Base-by-base conservation (phyloP, 2,888 invertebrate species). In the Anthophora plumipes region DNA sequence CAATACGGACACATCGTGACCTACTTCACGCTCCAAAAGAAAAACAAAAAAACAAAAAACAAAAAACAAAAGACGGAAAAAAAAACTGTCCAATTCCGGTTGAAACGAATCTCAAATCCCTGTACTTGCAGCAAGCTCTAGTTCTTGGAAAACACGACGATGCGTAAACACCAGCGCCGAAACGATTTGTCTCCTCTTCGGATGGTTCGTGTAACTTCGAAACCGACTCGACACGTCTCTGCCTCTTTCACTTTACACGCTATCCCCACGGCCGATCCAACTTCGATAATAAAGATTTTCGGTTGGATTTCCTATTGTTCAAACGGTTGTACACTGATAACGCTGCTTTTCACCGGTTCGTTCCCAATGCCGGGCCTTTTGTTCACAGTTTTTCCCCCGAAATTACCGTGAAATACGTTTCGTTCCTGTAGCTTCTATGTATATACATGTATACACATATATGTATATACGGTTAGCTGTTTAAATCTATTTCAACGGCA, bases 381-480 rank as follows among this genome's bases (percentile, higher is more conserved):
- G 72, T 79, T 79, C 78, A 14, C 78, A 64, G 64, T 70, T 79
- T 59, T 70, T 71, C 37, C 64, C 70, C 59, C 55, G 52, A 78
- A 82, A 84, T 84, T 77, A 75, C 72, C 70, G 78, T 79, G 76
- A 85, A 85, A 85, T 80, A 82, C 78, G 78, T 72, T 85, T 73
- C 78, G 31, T 52, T 52, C 57, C 57, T 73, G 69, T 25, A 46
- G 60, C 43, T 52, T 50, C 64, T 63, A 31, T 4, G 2, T n/a
- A n/a, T n/a, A n/a, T n/a, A n/a, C n/a, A n/a, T n/a, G n/a, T n/a
- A n/a, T n/a, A n/a, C n/a, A n/a, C n/a, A n/a, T n/a, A n/a, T n/a
- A n/a, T n/a, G 2, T 31, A 31, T 31, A 4, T 31, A 31, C 75
- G 2, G 52, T 48, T 63, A 20, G 57, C 70, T 69, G 71, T 85